phyloP scores from a whole-genome alignment of 2,113 vertebrate species.

The Grallaria varia region DNA sequence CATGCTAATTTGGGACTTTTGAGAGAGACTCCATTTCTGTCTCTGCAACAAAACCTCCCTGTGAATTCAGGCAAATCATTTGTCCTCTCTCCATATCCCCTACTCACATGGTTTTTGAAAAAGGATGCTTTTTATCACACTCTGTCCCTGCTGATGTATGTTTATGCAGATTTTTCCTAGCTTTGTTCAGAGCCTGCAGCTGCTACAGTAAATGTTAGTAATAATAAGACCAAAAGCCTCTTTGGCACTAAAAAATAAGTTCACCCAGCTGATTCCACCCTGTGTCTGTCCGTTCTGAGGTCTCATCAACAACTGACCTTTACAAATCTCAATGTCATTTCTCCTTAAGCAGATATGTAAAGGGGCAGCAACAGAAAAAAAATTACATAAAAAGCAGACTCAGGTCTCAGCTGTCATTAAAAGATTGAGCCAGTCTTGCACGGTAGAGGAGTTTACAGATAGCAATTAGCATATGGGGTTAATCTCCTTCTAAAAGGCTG shows the following conservation, averaged over 20 bases:
- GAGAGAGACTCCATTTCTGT: not conserved
- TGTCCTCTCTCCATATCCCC: not conserved
- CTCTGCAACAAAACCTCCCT: not conserved
- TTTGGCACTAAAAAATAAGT: constrained; percentile 17
- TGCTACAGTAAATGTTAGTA: constrained; percentile 26
- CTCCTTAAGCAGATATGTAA: not conserved
- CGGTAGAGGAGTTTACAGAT: not conserved
- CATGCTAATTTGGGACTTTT: not conserved
- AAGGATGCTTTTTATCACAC: not conserved
- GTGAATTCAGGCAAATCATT: not conserved
- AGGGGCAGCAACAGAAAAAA: not conserved
- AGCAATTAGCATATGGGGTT: not conserved
- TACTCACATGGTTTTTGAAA: not conserved
- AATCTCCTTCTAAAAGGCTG: not conserved
- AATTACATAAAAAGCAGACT: not conserved
- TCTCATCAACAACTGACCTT: not conserved
- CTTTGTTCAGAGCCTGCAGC: constrained; percentile 8
- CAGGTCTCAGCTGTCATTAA: not conserved
- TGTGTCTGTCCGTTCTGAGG: not conserved
- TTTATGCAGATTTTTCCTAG: constrained; percentile 34
- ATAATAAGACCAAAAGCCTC: constrained; percentile 28
- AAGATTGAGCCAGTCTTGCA: not conserved
- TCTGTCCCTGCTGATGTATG: not conserved
- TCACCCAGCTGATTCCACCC: not conserved
- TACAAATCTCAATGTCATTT: not conserved